Evolutionary conservation across 2,888 invertebrate genomes (phyloP).

Genomic region (Baccha elongata): DNA sequence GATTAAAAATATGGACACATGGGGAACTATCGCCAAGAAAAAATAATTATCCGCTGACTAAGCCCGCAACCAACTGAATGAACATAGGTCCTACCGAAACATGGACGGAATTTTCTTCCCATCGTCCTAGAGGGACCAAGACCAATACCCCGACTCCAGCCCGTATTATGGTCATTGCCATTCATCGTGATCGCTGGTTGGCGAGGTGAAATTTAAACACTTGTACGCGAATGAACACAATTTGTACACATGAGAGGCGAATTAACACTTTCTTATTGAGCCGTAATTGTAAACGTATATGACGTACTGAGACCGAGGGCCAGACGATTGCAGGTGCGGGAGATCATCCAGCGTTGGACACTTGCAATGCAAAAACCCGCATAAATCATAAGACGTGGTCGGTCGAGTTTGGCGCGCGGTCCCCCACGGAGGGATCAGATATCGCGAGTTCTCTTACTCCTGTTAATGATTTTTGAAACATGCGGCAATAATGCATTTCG

Average conservation of each 20-base stretch:
- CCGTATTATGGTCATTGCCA: constrained; percentile 4
- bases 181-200: constrained; percentile 43
- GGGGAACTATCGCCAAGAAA: constrained; percentile 57
- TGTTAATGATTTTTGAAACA: constrained; percentile 74
- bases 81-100: constrained; percentile 46
- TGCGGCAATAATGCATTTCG: constrained; percentile 71
- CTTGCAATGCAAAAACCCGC: constrained; percentile 63
- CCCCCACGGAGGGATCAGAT: constrained; percentile 73
- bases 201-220: constrained; percentile 72
- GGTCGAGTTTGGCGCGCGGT: constrained; percentile 46
- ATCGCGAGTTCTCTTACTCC: constrained; percentile 71
- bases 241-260: constrained; percentile 73
- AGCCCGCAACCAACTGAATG: constrained; percentile 44
- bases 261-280: constrained; percentile 74
- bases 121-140: constrained; percentile 21
- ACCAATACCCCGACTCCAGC: not conserved
- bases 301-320: constrained; percentile 36
- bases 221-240: constrained; percentile 73
- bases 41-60: constrained; percentile 73
- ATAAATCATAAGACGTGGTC: constrained; percentile 68
- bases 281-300: constrained; percentile 66
- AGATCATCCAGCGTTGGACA: constrained; percentile 46
- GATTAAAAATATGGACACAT: constrained; percentile 72
- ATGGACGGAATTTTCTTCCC: constrained; percentile 22
- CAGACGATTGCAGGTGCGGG: constrained; percentile 3